Base-by-base conservation (phyloP, 2,888 invertebrate genomes). In the Nowickia ferox region DNA sequence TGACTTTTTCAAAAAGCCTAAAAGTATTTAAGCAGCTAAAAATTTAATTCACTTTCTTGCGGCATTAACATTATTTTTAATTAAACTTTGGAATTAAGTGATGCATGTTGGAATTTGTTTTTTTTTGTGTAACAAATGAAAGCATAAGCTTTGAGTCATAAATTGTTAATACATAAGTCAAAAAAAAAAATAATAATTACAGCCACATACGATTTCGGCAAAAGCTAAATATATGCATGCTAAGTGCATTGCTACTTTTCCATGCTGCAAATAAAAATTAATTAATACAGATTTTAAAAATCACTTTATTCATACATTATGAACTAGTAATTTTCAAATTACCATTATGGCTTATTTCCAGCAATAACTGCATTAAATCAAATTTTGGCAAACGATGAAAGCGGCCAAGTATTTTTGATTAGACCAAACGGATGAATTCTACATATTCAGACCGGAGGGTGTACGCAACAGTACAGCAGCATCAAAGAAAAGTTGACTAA, bases 21-120 rank as follows among this genome's bases (percentile, higher is more conserved):
- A 8, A 57, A 30, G 1, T 30, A 30, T 1, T 55, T 55, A 19
- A 22, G 13, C 13, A 11, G 10, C 8, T 15, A 30, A 4, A 53
- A 19, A 8, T 53, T 4, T 19, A 30, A 30, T 15, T 30, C 9
- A 22, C 30, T 66, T 66, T 48, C 40, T 42, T 55, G 15, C 9
- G 19, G 19, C 42, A 42, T 69, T 69, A 55, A 19, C 15, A 10
- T 42, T 15, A 17, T 6, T 55, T 71, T 42, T 42, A 63, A 22
- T 63, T 55, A 68, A 74, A 61, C 40, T 51, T 74, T 61, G 30
- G 59, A 59, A 51, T 51, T 48, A 40, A 74, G 48, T 68, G 48
- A 42, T 68, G 40, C 66, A 66, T 74, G 59, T 57, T 63, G 59
- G 38, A n/a, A n/a, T n/a, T n/a, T n/a, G n/a, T n/a, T n/a, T n/a